phyloP scores from a whole-genome alignment of 2,888 invertebrate species.

The Tupiocoris notatus region DNA sequence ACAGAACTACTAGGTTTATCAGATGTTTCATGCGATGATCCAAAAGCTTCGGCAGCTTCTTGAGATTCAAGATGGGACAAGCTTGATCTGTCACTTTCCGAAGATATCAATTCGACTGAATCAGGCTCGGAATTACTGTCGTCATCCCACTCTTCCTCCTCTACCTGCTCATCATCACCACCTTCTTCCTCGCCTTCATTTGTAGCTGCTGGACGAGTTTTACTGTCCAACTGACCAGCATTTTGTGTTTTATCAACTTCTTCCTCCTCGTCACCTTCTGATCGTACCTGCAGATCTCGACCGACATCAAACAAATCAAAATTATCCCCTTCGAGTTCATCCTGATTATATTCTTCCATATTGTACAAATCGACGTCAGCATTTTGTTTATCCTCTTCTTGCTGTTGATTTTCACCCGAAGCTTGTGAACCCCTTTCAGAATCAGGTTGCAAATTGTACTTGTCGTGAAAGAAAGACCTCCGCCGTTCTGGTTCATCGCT shows the following conservation, averaged over 20 bases:
- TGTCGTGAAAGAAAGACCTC: constrained; percentile 34
- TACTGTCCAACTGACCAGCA: not conserved
- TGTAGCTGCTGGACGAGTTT: not conserved
- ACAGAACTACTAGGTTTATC: no score
- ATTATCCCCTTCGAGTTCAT: constrained; percentile 10
- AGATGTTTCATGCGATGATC: no score
- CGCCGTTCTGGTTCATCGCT: not conserved
- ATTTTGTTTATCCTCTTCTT: constrained; percentile 8
- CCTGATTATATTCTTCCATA: constrained; percentile 1
- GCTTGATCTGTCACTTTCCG: constrained; percentile 1
- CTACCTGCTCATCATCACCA: not conserved
- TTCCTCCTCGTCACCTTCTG: constrained; percentile 9
- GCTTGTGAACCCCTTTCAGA: constrained; percentile 9
- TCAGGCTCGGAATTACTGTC: not conserved
- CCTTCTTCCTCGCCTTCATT: not conserved
- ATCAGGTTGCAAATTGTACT: constrained; percentile 21
- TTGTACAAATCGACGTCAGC: constrained; percentile 25
- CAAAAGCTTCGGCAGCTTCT: no score
- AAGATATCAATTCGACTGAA: constrained; percentile 12
- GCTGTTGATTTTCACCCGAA: constrained; percentile 1
- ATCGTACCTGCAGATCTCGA: not conserved
- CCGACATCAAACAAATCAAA: constrained; percentile 8
- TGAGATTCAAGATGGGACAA: not conserved
- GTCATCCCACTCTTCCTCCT: not conserved
- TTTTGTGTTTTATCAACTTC: not conserved